phyloP scores from a whole-genome alignment of 2,797 vertebrate genomes.

The Antennarius maculatus region DNA sequence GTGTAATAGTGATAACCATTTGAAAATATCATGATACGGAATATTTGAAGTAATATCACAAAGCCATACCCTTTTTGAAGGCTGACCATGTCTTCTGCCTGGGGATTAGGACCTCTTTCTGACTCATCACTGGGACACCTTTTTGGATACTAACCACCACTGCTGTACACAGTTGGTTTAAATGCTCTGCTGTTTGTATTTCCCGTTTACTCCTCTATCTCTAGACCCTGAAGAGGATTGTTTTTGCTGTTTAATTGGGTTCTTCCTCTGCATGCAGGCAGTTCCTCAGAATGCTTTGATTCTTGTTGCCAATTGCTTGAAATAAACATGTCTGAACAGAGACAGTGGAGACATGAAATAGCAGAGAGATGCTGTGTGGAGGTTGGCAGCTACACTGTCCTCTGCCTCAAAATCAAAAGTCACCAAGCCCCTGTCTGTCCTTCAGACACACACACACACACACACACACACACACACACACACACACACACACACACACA shows the following conservation, averaged over 20 bases:
- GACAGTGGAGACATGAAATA: slow-evolving; percentile 35
- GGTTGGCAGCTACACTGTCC: slow-evolving; percentile 31
- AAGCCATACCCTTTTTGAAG: too few species aligned
- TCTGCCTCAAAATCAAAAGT: slow-evolving; percentile 39
- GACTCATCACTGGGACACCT: too few species aligned
- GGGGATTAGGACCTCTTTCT: too few species aligned
- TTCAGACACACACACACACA: neutral
- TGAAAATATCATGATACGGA: too few species aligned
- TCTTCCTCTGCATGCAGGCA: slow-evolving; percentile 53
- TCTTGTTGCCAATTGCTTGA: slow-evolving; percentile 51
- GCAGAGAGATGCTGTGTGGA: slow-evolving; percentile 39
- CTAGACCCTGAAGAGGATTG: slow-evolving; percentile 67
- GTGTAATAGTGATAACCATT: too few species aligned
- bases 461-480: neutral
- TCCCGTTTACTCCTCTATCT: slow-evolving; percentile 46
- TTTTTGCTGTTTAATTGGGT: slow-evolving; percentile 74
- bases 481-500: neutral
- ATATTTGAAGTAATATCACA: too few species aligned
- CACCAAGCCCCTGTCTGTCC: slow-evolving; percentile 37
- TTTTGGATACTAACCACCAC: too few species aligned
- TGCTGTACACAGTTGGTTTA: too few species aligned
- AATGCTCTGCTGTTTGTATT: slow-evolving; percentile 37
- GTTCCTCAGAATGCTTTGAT: slow-evolving; percentile 62
- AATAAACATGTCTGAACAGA: slow-evolving; percentile 53
- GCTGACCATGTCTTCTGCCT: too few species aligned